Conservation (phyloP, 2,113 vertebrate genomes). For the Psammodynastes pulverulentus region DNA sequence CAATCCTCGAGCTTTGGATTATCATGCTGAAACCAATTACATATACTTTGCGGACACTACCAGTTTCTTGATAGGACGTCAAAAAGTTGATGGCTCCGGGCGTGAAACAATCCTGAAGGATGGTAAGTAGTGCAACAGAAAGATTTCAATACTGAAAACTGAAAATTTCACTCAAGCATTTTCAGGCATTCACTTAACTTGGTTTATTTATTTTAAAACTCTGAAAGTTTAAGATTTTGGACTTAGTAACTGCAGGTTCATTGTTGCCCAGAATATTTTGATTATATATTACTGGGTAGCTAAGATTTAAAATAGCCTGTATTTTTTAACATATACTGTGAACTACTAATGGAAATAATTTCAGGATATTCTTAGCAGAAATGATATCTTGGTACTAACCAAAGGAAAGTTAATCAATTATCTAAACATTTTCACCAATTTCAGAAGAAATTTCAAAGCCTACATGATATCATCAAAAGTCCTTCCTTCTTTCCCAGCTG, state of each 20-base stretch:
- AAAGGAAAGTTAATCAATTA: no score
- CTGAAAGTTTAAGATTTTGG: no score
- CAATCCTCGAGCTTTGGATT: constrained; percentile 94
- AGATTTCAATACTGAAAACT: constrained; percentile 6
- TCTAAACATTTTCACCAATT: no score
- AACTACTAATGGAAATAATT: no score
- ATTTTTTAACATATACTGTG: background rate
- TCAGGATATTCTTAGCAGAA: no score
- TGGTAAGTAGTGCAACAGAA: constrained; percentile 70
- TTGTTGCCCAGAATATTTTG: background rate
- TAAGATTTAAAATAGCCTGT: background rate
- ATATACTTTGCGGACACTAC: constrained; percentile 98
- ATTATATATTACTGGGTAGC: background rate
- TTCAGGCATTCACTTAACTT: background rate
- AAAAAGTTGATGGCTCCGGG: constrained; percentile 90
- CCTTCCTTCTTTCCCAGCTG: no score
- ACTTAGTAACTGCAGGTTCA: background rate
- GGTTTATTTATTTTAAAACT: background rate
- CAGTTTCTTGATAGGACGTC: constrained; percentile 93
- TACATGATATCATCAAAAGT: no score
- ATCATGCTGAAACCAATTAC: constrained; percentile 87
- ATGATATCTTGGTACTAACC: no score
- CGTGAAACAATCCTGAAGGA: constrained; percentile 96
- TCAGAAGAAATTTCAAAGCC: no score
- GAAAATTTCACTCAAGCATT: background rate